These are phyloP conservation scores for Megalopta genalis DNA, from an alignment of 1,140 invertebrate genomes.

Conservation along the genomic window DNA sequence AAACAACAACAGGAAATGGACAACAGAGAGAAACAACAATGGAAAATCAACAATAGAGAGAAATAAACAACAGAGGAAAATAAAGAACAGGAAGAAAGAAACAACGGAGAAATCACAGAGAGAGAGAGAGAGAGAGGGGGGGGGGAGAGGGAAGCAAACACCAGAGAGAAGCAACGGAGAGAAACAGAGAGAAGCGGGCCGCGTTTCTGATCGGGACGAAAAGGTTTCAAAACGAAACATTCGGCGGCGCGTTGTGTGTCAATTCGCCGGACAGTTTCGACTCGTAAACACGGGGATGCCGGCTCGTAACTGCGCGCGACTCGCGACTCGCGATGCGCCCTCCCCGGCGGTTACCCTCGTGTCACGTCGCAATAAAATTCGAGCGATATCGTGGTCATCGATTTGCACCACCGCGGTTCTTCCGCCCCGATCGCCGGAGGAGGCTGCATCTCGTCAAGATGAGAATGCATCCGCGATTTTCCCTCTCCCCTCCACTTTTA, in stretches of 20 bases:
- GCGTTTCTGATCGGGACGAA: slow-evolving; percentile 35
- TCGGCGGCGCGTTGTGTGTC: slow-evolving; percentile 48
- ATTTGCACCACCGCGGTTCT: slow-evolving; percentile 19
- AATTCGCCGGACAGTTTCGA: slow-evolving; percentile 57
- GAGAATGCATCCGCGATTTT: slow-evolving; percentile 23
- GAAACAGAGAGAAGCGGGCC: no score
- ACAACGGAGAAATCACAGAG: no score
- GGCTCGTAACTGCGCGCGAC: slow-evolving; percentile 40
- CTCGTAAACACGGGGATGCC: slow-evolving; percentile 57
- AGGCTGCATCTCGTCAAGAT: slow-evolving; percentile 33
- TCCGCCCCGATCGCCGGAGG: not conserved
- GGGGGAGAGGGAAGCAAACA: no score
- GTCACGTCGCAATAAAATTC: slow-evolving; percentile 62
- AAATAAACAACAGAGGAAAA: no score
- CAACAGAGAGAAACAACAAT: no score
- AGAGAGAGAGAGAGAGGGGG: no score
- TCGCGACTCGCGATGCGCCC: not conserved
- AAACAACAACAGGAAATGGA: no score
- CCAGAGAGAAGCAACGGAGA: no score
- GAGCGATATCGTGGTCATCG: slow-evolving; percentile 54
- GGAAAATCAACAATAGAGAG: no score
- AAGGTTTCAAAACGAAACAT: slow-evolving; percentile 44
- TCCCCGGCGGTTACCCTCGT: slow-evolving; percentile 50
- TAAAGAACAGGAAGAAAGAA: no score
- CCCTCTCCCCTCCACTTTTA: slow-evolving; percentile 34